A percentile compares a stretch with the other conserved stretches of the same genome.
Evolutionary conservation across 2,888 invertebrate genomes (phyloP).

Genomic region (Ornithoptera priamus): DNA sequence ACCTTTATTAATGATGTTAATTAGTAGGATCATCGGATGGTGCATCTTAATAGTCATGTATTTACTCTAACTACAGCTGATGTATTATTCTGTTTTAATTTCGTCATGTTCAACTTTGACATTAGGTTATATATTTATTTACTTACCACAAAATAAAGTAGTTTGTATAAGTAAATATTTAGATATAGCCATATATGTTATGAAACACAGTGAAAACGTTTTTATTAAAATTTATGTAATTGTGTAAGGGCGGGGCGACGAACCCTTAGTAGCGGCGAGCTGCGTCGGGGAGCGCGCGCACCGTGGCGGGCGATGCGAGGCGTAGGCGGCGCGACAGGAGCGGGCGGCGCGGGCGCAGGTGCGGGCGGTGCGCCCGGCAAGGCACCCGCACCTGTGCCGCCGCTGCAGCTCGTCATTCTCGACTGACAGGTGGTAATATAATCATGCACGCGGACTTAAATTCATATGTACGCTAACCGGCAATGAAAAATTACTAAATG

Average conservation of each 20-base stretch:
- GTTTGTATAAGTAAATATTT: too few species aligned
- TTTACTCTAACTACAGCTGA: too few species aligned
- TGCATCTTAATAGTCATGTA: too few species aligned
- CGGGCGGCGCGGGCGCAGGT: constrained; percentile 79
- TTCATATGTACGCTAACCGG: not conserved
- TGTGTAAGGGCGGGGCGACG: constrained; percentile 88
- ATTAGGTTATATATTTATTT: too few species aligned
- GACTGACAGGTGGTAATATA: constrained; percentile 81
- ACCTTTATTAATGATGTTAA: too few species aligned
- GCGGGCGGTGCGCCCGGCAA: constrained; percentile 32
- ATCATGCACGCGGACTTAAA: not conserved
- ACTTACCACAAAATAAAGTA: too few species aligned
- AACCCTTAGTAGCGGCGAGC: constrained; percentile 87
- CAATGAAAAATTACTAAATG: not conserved
- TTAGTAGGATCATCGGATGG: too few species aligned
- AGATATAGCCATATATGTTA: too few species aligned
- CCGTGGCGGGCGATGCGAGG: constrained; percentile 84
- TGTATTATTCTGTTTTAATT: too few species aligned
- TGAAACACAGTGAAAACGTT: too few species aligned
- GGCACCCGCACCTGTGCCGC: constrained; percentile 40
- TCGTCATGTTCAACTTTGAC: too few species aligned
- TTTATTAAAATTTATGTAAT: not conserved
- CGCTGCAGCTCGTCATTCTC: constrained; percentile 83
- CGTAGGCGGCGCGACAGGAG: constrained; percentile 85
- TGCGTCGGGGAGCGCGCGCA: constrained; percentile 91